Conservation (phyloP, 30 jellyfish, hydroid and myxozoan genomes). For the Aurelia aurita region DNA sequence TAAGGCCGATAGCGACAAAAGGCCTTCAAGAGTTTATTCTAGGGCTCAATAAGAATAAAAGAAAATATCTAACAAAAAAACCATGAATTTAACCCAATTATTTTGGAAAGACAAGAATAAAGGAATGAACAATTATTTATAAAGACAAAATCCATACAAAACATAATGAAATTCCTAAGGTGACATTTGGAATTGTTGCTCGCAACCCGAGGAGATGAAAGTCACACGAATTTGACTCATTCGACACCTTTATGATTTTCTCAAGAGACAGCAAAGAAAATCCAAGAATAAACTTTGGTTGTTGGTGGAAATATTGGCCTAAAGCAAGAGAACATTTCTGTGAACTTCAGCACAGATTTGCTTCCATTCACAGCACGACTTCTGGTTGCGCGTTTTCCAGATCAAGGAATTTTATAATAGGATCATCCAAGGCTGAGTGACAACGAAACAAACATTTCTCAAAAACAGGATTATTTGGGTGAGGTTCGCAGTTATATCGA, state of each 20-base stretch:
- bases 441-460: background rate
- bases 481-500: background rate
- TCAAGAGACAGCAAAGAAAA: too few relatives aligned
- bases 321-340: too few relatives aligned
- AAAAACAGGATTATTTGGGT: background rate
- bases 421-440: background rate
- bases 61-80: background rate
- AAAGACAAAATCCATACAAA: background rate
- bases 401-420: background rate
- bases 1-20: background rate
- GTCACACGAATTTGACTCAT: too few relatives aligned
- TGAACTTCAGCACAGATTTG: too few relatives aligned
- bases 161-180: slow-evolving; percentile 33
- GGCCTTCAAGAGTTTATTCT: background rate
- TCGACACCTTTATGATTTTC: too few relatives aligned
- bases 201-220: too few relatives aligned
- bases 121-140: background rate
- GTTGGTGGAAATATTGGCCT: too few relatives aligned
- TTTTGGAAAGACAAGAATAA: slow-evolving; percentile 1
- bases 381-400: background rate
- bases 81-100: slow-evolving; percentile 22
- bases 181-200: background rate
- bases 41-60: background rate
- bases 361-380: too few relatives aligned
- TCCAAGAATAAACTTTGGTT: too few relatives aligned